phyloP scores from a whole-genome alignment of 2,888 invertebrate species.

The Osedax frankpressi region DNA sequence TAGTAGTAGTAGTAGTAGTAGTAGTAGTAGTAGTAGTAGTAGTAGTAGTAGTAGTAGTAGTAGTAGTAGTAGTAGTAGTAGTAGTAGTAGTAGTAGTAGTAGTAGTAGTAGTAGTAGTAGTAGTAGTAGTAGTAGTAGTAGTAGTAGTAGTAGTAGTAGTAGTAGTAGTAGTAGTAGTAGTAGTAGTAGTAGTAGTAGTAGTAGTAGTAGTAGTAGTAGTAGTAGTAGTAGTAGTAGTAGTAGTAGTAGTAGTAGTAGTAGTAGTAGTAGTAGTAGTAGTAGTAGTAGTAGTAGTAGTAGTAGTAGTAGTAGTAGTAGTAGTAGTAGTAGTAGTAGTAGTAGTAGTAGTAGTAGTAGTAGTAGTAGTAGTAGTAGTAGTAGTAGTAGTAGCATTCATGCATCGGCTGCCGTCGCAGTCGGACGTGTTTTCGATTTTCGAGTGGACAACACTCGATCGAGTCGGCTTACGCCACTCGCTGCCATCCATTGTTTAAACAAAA shows the following conservation, averaged over 20 bases:
- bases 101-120: conserved; percentile 1
- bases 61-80: background rate
- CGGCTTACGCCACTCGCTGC: no score
- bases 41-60: conserved; percentile 8
- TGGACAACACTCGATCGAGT: no score
- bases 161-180: conserved; percentile 1
- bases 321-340: background rate
- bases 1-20: no score
- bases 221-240: background rate
- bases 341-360: conserved; percentile 1
- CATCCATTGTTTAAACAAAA: no score
- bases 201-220: no score
- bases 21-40: conserved; percentile 13
- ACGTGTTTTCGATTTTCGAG: no score
- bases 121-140: conserved; percentile 1
- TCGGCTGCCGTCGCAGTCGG: no score
- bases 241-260: conserved; percentile 1
- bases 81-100: conserved; percentile 1
- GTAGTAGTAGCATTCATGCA: no score
- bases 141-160: background rate
- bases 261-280: background rate
- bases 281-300: conserved; percentile 1
- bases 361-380: conserved; percentile 1
- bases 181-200: conserved; percentile 1
- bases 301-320: conserved; percentile 1